Evolutionary conservation across 2,797 vertebrate species (phyloP).

Genomic region (Delichon dasypus): DNA sequence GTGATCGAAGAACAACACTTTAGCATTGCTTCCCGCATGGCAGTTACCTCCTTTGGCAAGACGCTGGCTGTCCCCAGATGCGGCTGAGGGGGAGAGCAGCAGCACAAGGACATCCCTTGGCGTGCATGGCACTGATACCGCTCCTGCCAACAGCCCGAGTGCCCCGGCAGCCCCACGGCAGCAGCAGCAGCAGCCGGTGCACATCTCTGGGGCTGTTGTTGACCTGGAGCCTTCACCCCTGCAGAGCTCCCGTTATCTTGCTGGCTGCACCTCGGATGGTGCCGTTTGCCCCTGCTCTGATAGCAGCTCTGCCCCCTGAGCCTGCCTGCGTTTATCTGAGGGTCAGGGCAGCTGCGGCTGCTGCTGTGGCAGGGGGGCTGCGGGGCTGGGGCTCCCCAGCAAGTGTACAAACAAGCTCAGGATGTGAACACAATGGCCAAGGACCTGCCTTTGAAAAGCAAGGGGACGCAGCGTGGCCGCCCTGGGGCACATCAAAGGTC

Average conservation of each 20-base stretch:
- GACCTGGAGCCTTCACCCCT: background rate
- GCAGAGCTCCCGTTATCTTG: background rate
- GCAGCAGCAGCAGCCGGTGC: background rate
- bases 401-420: conserved; percentile 51
- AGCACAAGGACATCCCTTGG: background rate
- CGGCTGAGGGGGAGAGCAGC: background rate
- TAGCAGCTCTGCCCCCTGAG: background rate
- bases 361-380: background rate
- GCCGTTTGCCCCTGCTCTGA: background rate
- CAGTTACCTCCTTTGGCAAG: background rate
- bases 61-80: background rate
- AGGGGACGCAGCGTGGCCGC: rapidly evolving
- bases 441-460: conserved; percentile 13
- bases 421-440: conserved; percentile 46
- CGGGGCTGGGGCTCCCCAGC: background rate
- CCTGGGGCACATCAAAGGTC: conserved; percentile 45
- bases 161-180: background rate
- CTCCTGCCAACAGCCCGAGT: background rate
- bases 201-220: background rate
- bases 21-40: rapidly evolving
- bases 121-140: rapidly evolving
- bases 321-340: conserved; percentile 2
- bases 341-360: background rate
- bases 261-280: background rate
- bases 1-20: background rate